Base-by-base conservation (phyloP, 2,113 vertebrate species). In the Nestor notabilis region DNA sequence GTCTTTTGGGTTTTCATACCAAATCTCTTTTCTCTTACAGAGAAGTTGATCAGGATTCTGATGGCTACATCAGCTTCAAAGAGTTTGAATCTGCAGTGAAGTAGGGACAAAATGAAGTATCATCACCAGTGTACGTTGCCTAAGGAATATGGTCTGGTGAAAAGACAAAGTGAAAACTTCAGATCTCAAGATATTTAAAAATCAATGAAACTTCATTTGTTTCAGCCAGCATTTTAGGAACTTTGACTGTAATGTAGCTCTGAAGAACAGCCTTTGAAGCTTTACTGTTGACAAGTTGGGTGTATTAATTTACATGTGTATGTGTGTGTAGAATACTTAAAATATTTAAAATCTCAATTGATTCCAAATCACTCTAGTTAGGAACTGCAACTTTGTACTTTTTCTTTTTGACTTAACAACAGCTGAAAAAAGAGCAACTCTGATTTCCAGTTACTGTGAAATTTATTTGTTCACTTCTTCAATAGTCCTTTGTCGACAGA, bases 61-160 rank as follows among this genome's bases (percentile, higher is more conserved):
- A 98, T 78, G 98, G 98, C 52, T 93, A 83, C 16, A 91, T 98
- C 80, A 98, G 98, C 97, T 99, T 98, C 97, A 98, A 98, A 98
- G 99, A 98, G 89, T 98, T 98, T 84, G 98, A 99, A 89, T 98
- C 88, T 47, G 97, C 97, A 93, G 93, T 98, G 95, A 97, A 97
- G 75, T 96, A 93, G 0, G 92, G 98, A 75, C 92, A 97, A 95
- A 97, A 95, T 66, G 93, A 98, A 96, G 83, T 90, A 74, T 92
- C 91, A 74, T 92, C 91, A 95, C 18, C 63, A 35, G n/a, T 53
- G 63, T 89, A 49, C 81, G 68, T 95, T 43, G 70, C 81, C 79
- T 96, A 69, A 94, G 82, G 90, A 95, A 64, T 96, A 93, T 75
- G 95, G 87, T 89, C 55, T 94, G 37, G 82, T 69, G 70, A 65